A percentile compares a stretch with the other conserved stretches of the same genome.
phyloP scores from a whole-genome alignment of 2,888 invertebrate genomes.

The Philonicus albiceps region DNA sequence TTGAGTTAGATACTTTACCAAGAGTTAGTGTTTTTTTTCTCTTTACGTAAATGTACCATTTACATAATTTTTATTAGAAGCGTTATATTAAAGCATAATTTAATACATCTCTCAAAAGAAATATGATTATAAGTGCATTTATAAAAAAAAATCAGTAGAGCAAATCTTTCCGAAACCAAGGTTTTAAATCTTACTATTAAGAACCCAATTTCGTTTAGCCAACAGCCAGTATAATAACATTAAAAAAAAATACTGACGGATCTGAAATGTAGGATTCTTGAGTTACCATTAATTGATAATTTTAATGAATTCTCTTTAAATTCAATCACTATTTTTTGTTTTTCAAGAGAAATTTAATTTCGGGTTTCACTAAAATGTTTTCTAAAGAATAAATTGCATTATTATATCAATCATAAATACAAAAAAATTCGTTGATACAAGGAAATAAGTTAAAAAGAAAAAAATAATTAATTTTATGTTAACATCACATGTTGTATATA shows the following conservation, averaged over 20 bases:
- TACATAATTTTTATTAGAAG: neutral
- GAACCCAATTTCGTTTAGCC: neutral
- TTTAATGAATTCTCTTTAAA: neutral
- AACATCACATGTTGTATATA: conserved; percentile 1
- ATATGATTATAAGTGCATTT: neutral
- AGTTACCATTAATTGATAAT: neutral
- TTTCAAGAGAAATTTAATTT: neutral
- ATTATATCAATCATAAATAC: neutral
- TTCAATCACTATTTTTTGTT: neutral
- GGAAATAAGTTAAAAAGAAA: neutral
- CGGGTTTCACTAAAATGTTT: neutral
- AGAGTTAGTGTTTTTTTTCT: neutral
- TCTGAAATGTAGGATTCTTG: neutral
- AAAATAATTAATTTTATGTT: neutral
- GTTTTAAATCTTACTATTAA: neutral
- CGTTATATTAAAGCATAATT: neutral
- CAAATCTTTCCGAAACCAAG: neutral
- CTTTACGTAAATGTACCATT: neutral
- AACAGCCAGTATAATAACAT: neutral
- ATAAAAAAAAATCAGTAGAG: neutral
- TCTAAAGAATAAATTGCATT: neutral
- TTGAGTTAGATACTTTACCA: neutral
- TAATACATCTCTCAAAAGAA: neutral
- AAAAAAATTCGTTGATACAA: neutral
- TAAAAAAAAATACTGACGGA: neutral